Evolutionary conservation across 2,113 vertebrate genomes (phyloP), one percentile per base, ranked within the genome.

Genomic region (Cathartes aura): DNA sequence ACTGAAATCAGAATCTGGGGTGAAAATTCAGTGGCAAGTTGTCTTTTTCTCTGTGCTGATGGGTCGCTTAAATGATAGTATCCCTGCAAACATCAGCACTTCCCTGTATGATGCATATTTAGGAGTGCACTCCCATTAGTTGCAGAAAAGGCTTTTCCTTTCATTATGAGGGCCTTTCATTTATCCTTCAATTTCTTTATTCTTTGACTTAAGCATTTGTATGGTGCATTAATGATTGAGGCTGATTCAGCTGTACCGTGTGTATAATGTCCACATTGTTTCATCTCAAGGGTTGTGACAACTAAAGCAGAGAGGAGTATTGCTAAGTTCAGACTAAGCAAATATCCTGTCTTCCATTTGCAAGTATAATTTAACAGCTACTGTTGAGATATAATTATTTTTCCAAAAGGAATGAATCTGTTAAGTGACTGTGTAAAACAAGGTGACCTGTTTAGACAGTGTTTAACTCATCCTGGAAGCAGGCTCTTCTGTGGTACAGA

Each of bases 151-250:
- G 55, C 59, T 89, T 89, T 87, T 94, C 89, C 96, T 85, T 89
- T 89, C 85, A 79, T 92, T 87, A 72, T 50, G 40, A 87, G 66
- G 45, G 62, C 93, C 92, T 93, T 97, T 89, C 89, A 91, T 88
- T 95, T 94, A 88, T 90, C 90, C 90, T 95, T 96, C 90, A 91
- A 18, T 74, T 95, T 86, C 76, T 94, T 91, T 91, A 90, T 92
- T 86, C 92, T 92, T 79, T 80, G 78, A 71, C 78, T 95, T 86
- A 86, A 90, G 76, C 50, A 40, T 81, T 89, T 87, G 67, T 81
- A 34, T 79, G 78, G 47, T 86, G 74, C 81, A 64, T 96, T 96
- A 95, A 87, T 89, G 92, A 87, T 24, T 40, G 91, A 95, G 83
- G 88, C 92, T 92, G 90, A 93, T 96, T 95, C 94, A 96, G 91